phyloP scores from a whole-genome alignment of 2,888 invertebrate species.

The Plebejus melissa region DNA sequence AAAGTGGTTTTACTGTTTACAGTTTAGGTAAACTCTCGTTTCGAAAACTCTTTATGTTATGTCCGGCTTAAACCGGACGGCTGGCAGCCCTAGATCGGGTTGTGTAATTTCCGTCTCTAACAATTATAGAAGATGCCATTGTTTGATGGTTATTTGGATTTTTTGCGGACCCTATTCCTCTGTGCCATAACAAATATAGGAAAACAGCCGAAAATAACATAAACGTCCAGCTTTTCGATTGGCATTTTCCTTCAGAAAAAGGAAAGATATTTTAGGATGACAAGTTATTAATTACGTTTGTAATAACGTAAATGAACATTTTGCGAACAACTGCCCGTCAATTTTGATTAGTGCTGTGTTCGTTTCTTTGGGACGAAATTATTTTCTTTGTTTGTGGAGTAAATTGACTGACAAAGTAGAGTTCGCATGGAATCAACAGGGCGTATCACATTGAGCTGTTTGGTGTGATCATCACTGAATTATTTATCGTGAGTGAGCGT shows the following conservation, averaged over 20 bases:
- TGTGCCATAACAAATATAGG: not conserved
- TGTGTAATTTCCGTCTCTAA: constrained; percentile 59
- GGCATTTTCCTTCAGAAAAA: not conserved
- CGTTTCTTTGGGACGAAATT: not conserved
- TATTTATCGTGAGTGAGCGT: constrained; percentile 16
- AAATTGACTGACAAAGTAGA: not conserved
- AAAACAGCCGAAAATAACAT: constrained; percentile 10
- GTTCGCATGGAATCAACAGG: not conserved
- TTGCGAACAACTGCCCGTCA: not conserved
- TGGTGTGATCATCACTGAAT: constrained; percentile 9
- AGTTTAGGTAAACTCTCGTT: not conserved
- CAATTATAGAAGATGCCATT: constrained; percentile 53
- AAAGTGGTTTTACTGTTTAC: not conserved
- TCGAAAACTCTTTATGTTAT: not conserved
- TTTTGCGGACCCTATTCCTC: constrained; percentile 18
- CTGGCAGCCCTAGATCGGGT: constrained; percentile 24
- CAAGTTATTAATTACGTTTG: constrained; percentile 4
- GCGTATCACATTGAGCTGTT: not conserved
- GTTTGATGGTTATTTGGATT: constrained; percentile 45
- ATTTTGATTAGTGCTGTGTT: not conserved
- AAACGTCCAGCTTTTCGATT: not conserved
- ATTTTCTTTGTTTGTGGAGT: not conserved
- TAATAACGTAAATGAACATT: not conserved
- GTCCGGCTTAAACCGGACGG: not conserved
- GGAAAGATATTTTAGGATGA: not conserved